Conservation (phyloP, 2,113 vertebrate genomes). For the Mobula hypostoma region DNA sequence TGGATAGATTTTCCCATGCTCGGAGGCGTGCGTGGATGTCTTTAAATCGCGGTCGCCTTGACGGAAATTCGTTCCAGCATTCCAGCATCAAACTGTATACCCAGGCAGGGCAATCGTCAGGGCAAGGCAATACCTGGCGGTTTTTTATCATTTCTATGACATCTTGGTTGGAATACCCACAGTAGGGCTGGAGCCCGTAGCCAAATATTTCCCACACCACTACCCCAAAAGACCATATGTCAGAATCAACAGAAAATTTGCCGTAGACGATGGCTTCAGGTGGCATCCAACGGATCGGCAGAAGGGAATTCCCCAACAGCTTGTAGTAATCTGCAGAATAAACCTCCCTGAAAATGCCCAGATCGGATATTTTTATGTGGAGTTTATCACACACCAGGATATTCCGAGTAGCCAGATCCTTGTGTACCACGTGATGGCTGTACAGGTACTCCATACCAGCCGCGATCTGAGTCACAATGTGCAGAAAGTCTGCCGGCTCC, state of each 20-base stretch:
- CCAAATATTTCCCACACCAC: slow-evolving; percentile 94
- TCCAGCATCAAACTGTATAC: slow-evolving; percentile 89
- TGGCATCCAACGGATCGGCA: slow-evolving; percentile 95
- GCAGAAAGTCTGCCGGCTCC: slow-evolving; percentile 87
- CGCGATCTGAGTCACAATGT: slow-evolving; percentile 82
- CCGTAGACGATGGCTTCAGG: slow-evolving; percentile 88
- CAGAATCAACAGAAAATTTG: slow-evolving; percentile 87
- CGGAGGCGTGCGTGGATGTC: slow-evolving; percentile 84
- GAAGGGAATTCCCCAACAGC: slow-evolving; percentile 70
- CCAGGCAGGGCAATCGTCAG: slow-evolving; percentile 88
- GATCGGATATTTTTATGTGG: slow-evolving; percentile 80
- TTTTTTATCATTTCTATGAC: slow-evolving; percentile 89
- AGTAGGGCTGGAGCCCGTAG: slow-evolving; percentile 93
- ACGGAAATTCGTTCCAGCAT: slow-evolving; percentile 89
- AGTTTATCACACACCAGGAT: slow-evolving; percentile 88
- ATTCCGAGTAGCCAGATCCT: slow-evolving; percentile 90
- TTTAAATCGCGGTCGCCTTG: slow-evolving; percentile 85
- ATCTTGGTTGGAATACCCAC: slow-evolving; percentile 92
- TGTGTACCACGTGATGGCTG: slow-evolving; percentile 83
- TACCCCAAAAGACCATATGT: slow-evolving; percentile 94
- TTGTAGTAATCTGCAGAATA: slow-evolving; percentile 95
- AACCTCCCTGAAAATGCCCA: slow-evolving; percentile 88
- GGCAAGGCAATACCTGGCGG: slow-evolving; percentile 81
- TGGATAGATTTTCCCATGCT: slow-evolving; percentile 84
- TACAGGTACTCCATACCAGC: slow-evolving; percentile 95